A percentile compares a stretch with the other conserved stretches of the same genome.
Evolutionary conservation across 2,797 vertebrate species (phyloP).

Genomic region (Poeciliopsis turneri): DNA sequence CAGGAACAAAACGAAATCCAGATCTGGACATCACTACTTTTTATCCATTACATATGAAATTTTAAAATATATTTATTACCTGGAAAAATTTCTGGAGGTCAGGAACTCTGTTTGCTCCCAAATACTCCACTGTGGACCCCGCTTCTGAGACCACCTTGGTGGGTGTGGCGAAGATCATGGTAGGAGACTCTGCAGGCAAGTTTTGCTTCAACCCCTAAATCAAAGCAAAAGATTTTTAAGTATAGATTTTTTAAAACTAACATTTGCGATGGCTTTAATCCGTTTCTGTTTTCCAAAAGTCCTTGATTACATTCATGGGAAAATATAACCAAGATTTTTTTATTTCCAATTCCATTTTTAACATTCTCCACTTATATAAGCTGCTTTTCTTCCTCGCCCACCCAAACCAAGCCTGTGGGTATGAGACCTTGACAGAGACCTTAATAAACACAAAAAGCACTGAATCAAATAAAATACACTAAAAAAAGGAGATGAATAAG

Average conservation of each 20-base stretch:
- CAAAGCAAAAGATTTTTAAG: background rate
- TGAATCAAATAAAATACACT: constrained; percentile 3
- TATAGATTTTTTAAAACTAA: background rate
- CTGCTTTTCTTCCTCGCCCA: constrained; percentile 9
- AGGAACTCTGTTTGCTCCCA: constrained; percentile 87
- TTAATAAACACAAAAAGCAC: background rate
- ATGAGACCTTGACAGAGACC: constrained; percentile 24
- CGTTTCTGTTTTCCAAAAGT: background rate
- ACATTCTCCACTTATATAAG: constrained; percentile 15
- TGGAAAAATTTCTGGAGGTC: constrained; percentile 93
- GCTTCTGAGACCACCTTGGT: constrained; percentile 84
- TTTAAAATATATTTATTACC: constrained; percentile 75
- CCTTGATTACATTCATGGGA: background rate
- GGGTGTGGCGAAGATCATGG: constrained; percentile 87
- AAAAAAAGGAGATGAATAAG: constrained; percentile 5
- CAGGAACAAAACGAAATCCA: background rate
- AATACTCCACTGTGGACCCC: constrained; percentile 73
- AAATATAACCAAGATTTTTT: background rate
- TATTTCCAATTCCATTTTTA: constrained; percentile 3
- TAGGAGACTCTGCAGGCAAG: constrained; percentile 79
- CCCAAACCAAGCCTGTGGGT: constrained; percentile 11
- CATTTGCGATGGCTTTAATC: background rate
- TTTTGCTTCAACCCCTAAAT: constrained; percentile 87
- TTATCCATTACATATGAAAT: background rate
- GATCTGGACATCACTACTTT: background rate